Evolutionary conservation across 2,797 vertebrate genomes (phyloP).

Genomic region (Capromys pilorides): DNA sequence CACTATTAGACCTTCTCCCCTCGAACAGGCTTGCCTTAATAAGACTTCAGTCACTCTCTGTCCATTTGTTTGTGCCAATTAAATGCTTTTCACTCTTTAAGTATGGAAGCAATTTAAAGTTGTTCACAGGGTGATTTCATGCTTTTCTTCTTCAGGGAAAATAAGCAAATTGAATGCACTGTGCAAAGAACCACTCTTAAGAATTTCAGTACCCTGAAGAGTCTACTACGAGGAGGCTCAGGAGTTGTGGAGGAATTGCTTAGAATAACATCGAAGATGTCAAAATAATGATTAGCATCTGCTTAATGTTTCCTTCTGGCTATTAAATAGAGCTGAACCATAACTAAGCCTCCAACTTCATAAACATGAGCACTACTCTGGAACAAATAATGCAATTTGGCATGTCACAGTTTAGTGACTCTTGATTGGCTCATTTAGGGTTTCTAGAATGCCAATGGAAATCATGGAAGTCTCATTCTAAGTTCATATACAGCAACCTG

Average conservation of each 20-base stretch:
- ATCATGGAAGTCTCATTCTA: background rate
- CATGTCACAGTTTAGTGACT: background rate
- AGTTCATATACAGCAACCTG: background rate
- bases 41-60: background rate
- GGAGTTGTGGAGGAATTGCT: background rate
- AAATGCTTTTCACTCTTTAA: background rate
- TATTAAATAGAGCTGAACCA: slow-evolving; percentile 56
- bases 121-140: background rate
- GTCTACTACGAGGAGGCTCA: slow-evolving; percentile 11
- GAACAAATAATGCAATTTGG: background rate
- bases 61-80: background rate
- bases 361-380: background rate
- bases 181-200: slow-evolving; percentile 43
- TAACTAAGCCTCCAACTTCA: background rate
- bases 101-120: slow-evolving; percentile 3
- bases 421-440: background rate
- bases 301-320: slow-evolving; percentile 37
- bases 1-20: background rate
- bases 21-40: background rate
- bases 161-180: slow-evolving; percentile 52
- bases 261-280: slow-evolving; percentile 50
- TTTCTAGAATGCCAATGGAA: background rate
- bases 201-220: slow-evolving; percentile 36
- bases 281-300: slow-evolving; percentile 8
- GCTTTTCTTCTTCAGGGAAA: slow-evolving; percentile 40